A percentile compares a stretch with the other conserved stretches of the same genome.
These are phyloP conservation scores for Melanaphis sacchari DNA, from an alignment of 1,140 invertebrate species.

Conservation along the genomic window DNA sequence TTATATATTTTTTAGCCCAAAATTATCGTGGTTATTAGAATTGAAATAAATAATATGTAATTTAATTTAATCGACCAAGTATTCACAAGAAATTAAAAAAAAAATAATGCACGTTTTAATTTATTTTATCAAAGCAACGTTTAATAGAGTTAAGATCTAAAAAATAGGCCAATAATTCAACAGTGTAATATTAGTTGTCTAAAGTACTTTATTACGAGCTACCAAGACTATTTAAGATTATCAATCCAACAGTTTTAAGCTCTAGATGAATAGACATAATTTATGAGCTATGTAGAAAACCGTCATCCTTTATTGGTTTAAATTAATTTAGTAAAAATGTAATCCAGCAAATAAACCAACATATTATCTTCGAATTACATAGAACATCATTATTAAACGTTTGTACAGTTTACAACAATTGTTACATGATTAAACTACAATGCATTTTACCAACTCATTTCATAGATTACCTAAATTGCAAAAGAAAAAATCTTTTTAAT, in stretches of 20 bases:
- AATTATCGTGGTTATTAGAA: neutral
- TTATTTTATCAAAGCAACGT: neutral
- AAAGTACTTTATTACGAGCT: neutral
- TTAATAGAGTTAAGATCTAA: neutral
- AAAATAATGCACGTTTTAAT: neutral
- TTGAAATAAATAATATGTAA: neutral
- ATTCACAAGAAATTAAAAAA: neutral
- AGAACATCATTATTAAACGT: neutral
- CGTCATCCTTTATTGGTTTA: neutral
- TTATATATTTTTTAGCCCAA: neutral
- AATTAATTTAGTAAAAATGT: neutral
- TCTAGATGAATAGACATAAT: neutral
- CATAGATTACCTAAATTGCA: neutral
- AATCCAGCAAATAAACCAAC: neutral
- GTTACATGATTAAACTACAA: neutral
- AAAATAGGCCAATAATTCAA: neutral
- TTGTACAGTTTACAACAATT: too few relatives aligned
- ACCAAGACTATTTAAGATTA: neutral
- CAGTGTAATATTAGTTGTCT: neutral
- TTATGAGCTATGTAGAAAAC: conserved; percentile 14
- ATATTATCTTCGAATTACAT: neutral
- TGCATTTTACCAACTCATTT: neutral
- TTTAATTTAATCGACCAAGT: neutral
- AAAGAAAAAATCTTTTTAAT: neutral
- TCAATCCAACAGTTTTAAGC: neutral